Conservation (phyloP, 1,140 invertebrate genomes). For the Manduca sexta region DNA sequence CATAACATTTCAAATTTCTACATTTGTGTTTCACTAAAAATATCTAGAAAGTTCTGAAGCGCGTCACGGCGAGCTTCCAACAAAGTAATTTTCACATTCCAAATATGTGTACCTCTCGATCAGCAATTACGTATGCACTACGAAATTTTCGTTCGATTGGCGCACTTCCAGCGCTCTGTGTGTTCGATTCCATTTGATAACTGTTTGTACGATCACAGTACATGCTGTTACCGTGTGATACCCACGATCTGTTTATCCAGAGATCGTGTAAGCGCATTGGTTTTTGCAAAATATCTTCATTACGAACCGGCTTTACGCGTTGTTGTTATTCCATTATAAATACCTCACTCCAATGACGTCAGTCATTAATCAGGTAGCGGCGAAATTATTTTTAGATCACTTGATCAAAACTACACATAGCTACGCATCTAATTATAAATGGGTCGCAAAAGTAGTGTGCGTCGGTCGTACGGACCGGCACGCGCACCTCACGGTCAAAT, state of each 20-base stretch:
- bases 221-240: slow-evolving; percentile 31
- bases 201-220: slow-evolving; percentile 42
- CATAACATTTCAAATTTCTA: too few relatives aligned
- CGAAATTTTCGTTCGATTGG: slow-evolving; percentile 35
- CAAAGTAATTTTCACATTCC: too few relatives aligned
- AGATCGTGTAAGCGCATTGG: background rate
- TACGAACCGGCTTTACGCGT: background rate
- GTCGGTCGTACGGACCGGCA: slow-evolving; percentile 29
- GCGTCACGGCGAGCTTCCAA: too few relatives aligned
- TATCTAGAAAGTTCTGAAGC: too few relatives aligned
- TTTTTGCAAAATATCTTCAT: background rate
- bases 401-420: background rate
- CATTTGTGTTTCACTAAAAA: too few relatives aligned
- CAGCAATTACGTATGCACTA: slow-evolving; percentile 26
- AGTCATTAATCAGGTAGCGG: background rate
- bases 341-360: background rate
- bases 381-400: slow-evolving; percentile 1
- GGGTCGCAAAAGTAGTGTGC: background rate
- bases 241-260: slow-evolving; percentile 20
- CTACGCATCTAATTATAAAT: slow-evolving; percentile 1
- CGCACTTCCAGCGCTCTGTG: slow-evolving; percentile 27
- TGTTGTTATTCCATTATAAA: background rate
- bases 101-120: slow-evolving; percentile 1
- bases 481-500: slow-evolving; percentile 43
- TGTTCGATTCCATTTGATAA: slow-evolving; percentile 43